Evolutionary conservation across 2,888 invertebrate genomes (phyloP), one percentile per base, ranked within the genome.

Genomic region (Copidosoma aretas): DNA sequence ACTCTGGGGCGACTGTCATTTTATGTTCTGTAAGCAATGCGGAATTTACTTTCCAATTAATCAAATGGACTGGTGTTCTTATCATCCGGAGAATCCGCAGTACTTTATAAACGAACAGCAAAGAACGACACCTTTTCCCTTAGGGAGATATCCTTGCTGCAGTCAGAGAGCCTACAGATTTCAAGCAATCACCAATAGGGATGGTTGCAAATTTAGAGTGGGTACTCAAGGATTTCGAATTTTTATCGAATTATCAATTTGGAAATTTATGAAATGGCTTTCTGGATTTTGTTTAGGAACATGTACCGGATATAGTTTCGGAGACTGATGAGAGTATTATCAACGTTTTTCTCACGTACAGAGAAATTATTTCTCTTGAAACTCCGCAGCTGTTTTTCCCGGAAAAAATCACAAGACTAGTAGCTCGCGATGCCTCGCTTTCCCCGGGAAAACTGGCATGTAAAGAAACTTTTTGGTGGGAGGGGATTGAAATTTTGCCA

Each of bases 1-100:
- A 54, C 85, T 97, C 58, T 97, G 97, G 97, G 94, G 94, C 0
- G 92, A 93, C 77, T 91, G 94, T 73, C 97, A 97, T 84, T 94
- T 91, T 84, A 86, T 97, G 25, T 89, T 89, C 69, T 97, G 97
- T 79, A 88, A 89, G 59, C 87, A 89, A 1, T 96, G 95, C 79
- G 91, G 92, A 78, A 88, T 87, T 46, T 89, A 89, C 81, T 94
- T 93, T 79, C 91, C 93, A 0, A 88, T 90, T 1, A 90, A 91
- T 79, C 86, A 92, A 86, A 90, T 92, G 86, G 89, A 89, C 73
- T 93, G 92, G 92, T 94, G 94, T 77, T 89, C 91, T 10, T 91
- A 90, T 80, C 94, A 94, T 84, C 89, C 91, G n/a, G 91, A 93
- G 78, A 84, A 86, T 17, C 88, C 94, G 5, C 93, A 92, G 80